Conservation (phyloP, 1,140 invertebrate species). For the Drosophila sulfurigaster region DNA sequence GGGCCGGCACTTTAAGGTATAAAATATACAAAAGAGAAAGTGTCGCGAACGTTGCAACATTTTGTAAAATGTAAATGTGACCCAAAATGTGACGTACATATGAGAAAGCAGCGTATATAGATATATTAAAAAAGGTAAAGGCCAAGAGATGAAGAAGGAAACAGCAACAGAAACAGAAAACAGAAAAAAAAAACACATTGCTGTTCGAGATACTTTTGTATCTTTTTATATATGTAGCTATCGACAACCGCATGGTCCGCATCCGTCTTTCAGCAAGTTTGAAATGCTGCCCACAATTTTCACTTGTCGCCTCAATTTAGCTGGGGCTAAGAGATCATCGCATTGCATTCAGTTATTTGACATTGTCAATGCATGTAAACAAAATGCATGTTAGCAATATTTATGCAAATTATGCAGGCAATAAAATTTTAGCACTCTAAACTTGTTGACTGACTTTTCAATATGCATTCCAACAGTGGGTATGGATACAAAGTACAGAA, state of each 20-base stretch:
- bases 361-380: conserved; percentile 14
- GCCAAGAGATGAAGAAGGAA: conserved; percentile 31
- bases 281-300: conserved; percentile 16
- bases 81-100: conserved; percentile 39
- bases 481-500: neutral
- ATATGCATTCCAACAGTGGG: neutral
- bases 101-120: conserved; percentile 38
- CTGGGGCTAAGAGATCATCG: conserved; percentile 14
- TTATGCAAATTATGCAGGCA: conserved; percentile 19
- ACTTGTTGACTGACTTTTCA: neutral
- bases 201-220: conserved; percentile 44
- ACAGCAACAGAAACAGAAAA: neutral
- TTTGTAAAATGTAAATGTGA: conserved; percentile 58
- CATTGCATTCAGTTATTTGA: conserved; percentile 19
- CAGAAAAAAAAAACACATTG: conserved; percentile 19
- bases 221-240: conserved; percentile 27
- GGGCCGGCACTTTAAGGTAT: conserved; percentile 1
- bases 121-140: conserved; percentile 26
- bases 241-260: conserved; percentile 6
- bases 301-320: conserved; percentile 23
- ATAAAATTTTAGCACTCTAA: neutral
- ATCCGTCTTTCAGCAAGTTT: conserved; percentile 36
- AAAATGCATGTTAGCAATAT: conserved; percentile 2
- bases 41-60: conserved; percentile 51
- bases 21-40: conserved; percentile 51